Percentiles rank a stretch among this genome's conserved stretches.
phyloP scores from a whole-genome alignment of 2,888 invertebrate species.

The Gasteruption jaculator region DNA sequence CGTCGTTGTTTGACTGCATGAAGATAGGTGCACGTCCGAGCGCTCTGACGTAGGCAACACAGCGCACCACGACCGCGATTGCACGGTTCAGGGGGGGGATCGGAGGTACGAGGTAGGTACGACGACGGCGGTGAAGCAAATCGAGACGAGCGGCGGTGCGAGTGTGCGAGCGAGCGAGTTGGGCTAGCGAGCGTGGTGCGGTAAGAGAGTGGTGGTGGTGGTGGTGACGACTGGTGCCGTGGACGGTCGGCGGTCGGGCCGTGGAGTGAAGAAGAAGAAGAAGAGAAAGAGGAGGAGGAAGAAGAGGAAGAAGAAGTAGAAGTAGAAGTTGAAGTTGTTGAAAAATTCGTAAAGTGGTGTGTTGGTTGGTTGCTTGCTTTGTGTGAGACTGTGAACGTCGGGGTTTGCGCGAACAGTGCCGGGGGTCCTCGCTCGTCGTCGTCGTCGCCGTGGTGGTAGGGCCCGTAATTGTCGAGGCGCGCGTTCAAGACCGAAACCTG shows the following conservation, averaged over 20 bases:
- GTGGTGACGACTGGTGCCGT: constrained; percentile 42
- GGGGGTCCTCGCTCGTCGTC: constrained; percentile 24
- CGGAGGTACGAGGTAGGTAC: constrained; percentile 10
- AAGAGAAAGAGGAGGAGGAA: constrained; percentile 31
- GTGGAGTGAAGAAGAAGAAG: constrained; percentile 30
- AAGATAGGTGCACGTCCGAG: no score
- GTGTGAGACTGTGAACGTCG: constrained; percentile 19
- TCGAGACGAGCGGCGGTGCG: constrained; percentile 8
- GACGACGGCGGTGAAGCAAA: constrained; percentile 21
- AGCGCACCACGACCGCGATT: neutral
- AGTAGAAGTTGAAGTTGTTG: constrained; percentile 33
- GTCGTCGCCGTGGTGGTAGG: constrained; percentile 23
- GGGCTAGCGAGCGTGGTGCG: constrained; percentile 30
- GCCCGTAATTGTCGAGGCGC: constrained; percentile 27
- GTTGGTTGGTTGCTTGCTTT: constrained; percentile 24
- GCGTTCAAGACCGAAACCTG: constrained; percentile 21
- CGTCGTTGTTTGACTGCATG: neutral
- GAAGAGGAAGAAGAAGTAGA: constrained; percentile 30
- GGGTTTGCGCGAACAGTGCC: constrained; percentile 25
- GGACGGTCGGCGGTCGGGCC: constrained; percentile 35
- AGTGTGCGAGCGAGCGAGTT: constrained; percentile 23
- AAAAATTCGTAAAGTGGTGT: constrained; percentile 32
- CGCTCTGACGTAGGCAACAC: no score
- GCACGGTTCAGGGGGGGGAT: constrained; percentile 1
- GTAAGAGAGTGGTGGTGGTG: constrained; percentile 27